A percentile compares a stretch with the other conserved stretches of the same genome.
Evolutionary conservation across 2,888 invertebrate genomes (phyloP).

Genomic region (Phymatocera aterrima): DNA sequence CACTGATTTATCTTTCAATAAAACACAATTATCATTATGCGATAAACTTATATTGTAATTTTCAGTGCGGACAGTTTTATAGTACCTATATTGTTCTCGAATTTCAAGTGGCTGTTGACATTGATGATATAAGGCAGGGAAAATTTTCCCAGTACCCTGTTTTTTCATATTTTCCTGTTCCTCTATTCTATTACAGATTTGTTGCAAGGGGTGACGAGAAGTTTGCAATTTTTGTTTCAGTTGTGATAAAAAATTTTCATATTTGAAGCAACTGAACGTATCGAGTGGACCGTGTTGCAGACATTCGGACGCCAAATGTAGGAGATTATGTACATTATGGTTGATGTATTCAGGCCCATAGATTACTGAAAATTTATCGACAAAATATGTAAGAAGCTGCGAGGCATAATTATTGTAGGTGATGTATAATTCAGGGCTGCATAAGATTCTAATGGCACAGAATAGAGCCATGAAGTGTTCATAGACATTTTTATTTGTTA

Average conservation of each 20-base stretch:
- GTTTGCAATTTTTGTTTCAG: constrained; percentile 34
- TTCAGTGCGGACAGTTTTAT: neutral
- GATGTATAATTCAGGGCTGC: neutral
- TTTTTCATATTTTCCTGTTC: neutral
- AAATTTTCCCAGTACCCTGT: neutral
- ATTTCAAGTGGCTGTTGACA: neutral
- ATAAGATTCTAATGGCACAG: neutral
- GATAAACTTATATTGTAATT: neutral
- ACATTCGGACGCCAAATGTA: neutral
- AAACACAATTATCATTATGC: constrained; percentile 12
- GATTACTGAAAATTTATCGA: neutral
- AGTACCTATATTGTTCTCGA: neutral
- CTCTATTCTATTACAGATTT: constrained; percentile 17
- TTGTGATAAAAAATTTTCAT: constrained; percentile 34
- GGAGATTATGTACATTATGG: constrained; percentile 2
- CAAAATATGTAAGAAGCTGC: neutral
- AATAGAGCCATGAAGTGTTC: neutral
- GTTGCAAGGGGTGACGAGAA: constrained; percentile 33
- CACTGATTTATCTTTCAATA: neutral
- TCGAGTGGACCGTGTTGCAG: constrained; percentile 5
- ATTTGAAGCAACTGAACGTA: constrained; percentile 31
- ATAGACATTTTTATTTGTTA: constrained; percentile 10
- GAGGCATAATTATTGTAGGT: neutral
- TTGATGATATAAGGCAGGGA: neutral
- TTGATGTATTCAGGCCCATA: neutral